Conservation (phyloP, 2,888 invertebrate genomes). For the Listrodromus nycthemerus region DNA sequence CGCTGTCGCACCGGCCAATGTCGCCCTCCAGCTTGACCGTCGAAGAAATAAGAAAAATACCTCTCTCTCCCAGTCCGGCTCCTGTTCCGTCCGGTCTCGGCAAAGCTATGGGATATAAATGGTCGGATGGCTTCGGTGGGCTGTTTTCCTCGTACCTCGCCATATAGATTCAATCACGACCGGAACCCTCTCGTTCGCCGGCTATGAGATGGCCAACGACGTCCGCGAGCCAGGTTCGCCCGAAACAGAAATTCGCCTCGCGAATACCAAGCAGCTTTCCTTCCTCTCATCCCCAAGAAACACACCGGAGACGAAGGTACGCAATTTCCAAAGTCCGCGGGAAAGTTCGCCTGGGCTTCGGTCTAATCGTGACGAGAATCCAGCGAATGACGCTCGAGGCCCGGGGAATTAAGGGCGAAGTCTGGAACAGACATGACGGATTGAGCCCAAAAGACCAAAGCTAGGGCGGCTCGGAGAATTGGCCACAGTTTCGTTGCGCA, state of each 20-base stretch:
- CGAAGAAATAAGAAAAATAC: slow-evolving; percentile 22
- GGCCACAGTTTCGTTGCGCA: background rate
- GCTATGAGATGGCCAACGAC: slow-evolving; percentile 25
- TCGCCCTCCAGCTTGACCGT: slow-evolving; percentile 33
- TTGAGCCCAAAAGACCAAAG: slow-evolving; percentile 27
- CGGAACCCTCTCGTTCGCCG: slow-evolving; percentile 35
- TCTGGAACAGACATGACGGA: background rate
- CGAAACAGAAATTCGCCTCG: slow-evolving; percentile 72
- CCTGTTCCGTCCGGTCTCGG: slow-evolving; percentile 29
- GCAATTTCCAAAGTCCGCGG: background rate
- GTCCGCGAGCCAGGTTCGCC: slow-evolving; percentile 26
- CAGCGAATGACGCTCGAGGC: slow-evolving; percentile 17
- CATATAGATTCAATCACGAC: slow-evolving; percentile 71
- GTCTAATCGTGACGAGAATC: slow-evolving; percentile 61
- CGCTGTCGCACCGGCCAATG: slow-evolving; percentile 29
- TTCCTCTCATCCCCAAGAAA: slow-evolving; percentile 18
- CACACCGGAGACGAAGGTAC: slow-evolving; percentile 21
- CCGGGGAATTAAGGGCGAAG: slow-evolving; percentile 17
- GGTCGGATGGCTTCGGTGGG: slow-evolving; percentile 29
- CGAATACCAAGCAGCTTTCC: slow-evolving; percentile 78
- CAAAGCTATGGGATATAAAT: slow-evolving; percentile 63
- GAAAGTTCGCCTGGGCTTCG: background rate
- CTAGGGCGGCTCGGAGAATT: slow-evolving; percentile 40
- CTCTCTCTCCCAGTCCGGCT: slow-evolving; percentile 23
- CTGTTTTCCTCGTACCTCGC: slow-evolving; percentile 60